Base-by-base conservation (phyloP, 2,888 invertebrate genomes). In the Agrotis ipsilon region DNA sequence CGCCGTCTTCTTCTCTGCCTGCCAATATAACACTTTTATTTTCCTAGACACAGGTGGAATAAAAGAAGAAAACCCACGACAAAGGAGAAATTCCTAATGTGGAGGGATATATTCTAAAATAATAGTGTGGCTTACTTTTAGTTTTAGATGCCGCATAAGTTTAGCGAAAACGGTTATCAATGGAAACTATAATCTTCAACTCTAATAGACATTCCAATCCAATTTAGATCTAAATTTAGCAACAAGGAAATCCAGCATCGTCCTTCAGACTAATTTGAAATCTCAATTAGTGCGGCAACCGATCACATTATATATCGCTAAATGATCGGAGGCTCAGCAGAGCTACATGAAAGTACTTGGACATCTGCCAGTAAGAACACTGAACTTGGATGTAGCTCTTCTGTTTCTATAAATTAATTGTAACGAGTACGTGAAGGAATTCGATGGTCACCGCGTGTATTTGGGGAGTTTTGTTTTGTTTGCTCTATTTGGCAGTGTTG, bases 291-390 rank as follows among this genome's bases (percentile, higher is more conserved):
- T 60, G 13, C 6, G 46, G 11, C 46, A 74, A 70, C 65, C 55
- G 58, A 72, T 80, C 78, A 65, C 75, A 58, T 64, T 49, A 73
- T 81, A 87, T 86, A 85, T 75, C 71, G 67, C 62, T 65, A 66
- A 67, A 43, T 75, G 85, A 85, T 88, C 84, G 80, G 85, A 86
- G 72, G 79, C 79, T 82, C 75, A 83, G 65, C 87, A 86, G 83
- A 80, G 32, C 61, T 60, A 72, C 68, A 70, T 68, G 72, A 75
- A 72, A 83, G 70, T 64, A 21, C 46, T 75, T 84, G 82, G 82
- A 74, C 27, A 18, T 21, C 63, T 75, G 85, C 86, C 86, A 87
- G 80, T 3, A 46, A 62, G 84, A 79, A 72, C 84, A 75, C 77
- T 87, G 86, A 86, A 84, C 87, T 87, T 87, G 87, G 76, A 78